Evolutionary conservation across 2,797 vertebrate species (phyloP).

Genomic region (Taenioides sp.): DNA sequence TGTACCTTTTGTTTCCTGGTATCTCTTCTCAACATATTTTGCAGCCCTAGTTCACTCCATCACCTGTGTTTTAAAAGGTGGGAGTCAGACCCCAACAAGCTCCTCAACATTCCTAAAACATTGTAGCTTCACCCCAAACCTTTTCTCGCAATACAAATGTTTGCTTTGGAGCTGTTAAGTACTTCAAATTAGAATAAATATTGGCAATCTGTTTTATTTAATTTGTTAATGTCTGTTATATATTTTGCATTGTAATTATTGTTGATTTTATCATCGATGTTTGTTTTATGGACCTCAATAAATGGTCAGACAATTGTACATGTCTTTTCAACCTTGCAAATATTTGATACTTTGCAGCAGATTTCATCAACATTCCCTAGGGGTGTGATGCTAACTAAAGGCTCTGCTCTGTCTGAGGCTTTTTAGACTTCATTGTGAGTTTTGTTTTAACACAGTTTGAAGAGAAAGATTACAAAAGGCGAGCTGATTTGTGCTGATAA

Average conservation of each 20-base stretch:
- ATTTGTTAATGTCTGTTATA: slow-evolving; percentile 71
- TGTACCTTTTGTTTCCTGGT: neutral
- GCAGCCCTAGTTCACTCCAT: neutral
- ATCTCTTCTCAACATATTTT: neutral
- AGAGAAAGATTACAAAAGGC: too few species aligned
- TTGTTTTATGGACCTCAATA: slow-evolving; percentile 80
- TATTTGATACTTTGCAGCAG: too few species aligned
- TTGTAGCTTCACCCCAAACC: slow-evolving; percentile 47
- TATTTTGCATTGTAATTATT: slow-evolving; percentile 70
- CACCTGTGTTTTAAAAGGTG: slow-evolving; percentile 34
- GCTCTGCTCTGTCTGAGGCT: too few species aligned
- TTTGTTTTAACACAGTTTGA: neutral
- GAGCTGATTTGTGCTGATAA: too few species aligned
- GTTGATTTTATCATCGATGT: slow-evolving; percentile 77
- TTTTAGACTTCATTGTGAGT: too few species aligned
- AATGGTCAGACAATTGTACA: slow-evolving; percentile 67
- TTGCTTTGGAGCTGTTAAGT: slow-evolving; percentile 55
- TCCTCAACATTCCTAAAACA: slow-evolving; percentile 69
- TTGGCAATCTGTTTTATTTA: slow-evolving; percentile 74
- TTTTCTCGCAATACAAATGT: slow-evolving; percentile 34
- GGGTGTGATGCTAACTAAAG: too few species aligned
- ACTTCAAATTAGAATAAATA: slow-evolving; percentile 38
- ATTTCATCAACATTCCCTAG: too few species aligned
- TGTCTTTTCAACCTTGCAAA: neutral
- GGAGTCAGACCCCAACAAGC: slow-evolving; percentile 41